Conservation (phyloP, 2,888 invertebrate genomes). For the Galeopsomyia nigrocyanea region DNA sequence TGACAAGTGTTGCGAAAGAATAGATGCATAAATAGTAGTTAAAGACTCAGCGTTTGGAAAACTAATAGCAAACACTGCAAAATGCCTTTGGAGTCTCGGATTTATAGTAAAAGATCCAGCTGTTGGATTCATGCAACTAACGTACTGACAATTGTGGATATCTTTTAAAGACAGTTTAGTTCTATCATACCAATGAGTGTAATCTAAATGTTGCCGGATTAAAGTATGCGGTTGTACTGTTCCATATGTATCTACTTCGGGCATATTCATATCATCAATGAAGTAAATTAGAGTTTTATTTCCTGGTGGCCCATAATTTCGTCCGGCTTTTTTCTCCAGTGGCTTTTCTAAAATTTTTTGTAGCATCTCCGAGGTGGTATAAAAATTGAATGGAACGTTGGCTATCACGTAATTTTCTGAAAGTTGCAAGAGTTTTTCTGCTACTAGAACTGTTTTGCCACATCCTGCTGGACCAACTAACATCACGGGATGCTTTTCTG, state of each 20-base stretch:
- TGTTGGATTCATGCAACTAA: constrained; percentile 98
- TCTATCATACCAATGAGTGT: constrained; percentile 95
- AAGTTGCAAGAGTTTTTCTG: constrained; percentile 75
- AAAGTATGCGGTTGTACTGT: constrained; percentile 97
- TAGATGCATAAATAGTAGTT: constrained; percentile 89
- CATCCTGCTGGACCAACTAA: constrained; percentile 93
- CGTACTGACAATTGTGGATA: constrained; percentile 96
- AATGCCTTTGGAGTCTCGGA: constrained; percentile 91
- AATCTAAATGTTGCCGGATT: constrained; percentile 95
- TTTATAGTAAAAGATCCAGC: constrained; percentile 98
- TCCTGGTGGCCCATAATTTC: constrained; percentile 96
- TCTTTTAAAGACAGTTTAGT: constrained; percentile 91
- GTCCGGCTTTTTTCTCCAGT: constrained; percentile 92
- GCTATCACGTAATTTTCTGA: constrained; percentile 90
- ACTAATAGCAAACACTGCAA: constrained; percentile 89
- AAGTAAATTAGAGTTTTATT: constrained; percentile 94
- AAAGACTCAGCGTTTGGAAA: constrained; percentile 87
- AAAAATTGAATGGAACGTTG: constrained; percentile 96
- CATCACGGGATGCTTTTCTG: constrained; percentile 92
- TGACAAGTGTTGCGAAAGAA: constrained; percentile 86
- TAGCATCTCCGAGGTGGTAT: constrained; percentile 94
- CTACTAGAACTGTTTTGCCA: constrained; percentile 87
- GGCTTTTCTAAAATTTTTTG: constrained; percentile 95
- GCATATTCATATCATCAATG: constrained; percentile 98
- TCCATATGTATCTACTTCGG: constrained; percentile 91